phyloP scores from a whole-genome alignment of 1,140 invertebrate genomes.

The Drosophila pseudoobscura region DNA sequence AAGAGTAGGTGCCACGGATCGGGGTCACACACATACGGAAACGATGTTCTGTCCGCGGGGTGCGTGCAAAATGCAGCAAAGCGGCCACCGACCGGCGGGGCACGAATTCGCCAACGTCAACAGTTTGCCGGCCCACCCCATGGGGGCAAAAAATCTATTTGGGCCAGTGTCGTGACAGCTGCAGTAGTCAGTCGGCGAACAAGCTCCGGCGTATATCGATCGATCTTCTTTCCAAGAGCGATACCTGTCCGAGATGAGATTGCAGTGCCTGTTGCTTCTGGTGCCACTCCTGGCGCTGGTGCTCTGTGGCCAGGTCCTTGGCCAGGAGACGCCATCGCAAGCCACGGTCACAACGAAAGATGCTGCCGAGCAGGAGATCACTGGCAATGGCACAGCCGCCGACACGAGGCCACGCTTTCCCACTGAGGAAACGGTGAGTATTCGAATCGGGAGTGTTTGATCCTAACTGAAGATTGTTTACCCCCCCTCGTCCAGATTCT shows the following conservation, averaged over 20 bases:
- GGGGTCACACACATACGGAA: slow-evolving; percentile 70
- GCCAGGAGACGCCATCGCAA: slow-evolving; percentile 24
- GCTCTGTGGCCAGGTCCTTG: slow-evolving; percentile 20
- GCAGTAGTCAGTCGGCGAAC: slow-evolving; percentile 56
- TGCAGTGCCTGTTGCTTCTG: slow-evolving; percentile 40
- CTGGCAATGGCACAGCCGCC: not conserved
- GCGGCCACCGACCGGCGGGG: slow-evolving; percentile 34
- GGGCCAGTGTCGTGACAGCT: slow-evolving; percentile 34
- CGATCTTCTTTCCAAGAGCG: slow-evolving; percentile 10
- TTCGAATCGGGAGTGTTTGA: not conserved
- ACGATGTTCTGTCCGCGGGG: not conserved
- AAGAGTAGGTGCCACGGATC: slow-evolving; percentile 14
- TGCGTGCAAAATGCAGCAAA: slow-evolving; percentile 66
- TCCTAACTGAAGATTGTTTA: not conserved
- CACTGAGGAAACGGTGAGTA: slow-evolving; percentile 41
- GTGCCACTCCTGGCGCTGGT: slow-evolving; percentile 40
- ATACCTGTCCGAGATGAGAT: slow-evolving; percentile 42
- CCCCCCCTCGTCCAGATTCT: slow-evolving; percentile 32
- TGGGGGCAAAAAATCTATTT: slow-evolving; percentile 73
- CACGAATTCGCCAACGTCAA: slow-evolving; percentile 64
- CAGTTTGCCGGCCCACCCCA: slow-evolving; percentile 32
- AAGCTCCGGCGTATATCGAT: slow-evolving; percentile 56
- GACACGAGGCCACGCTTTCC: slow-evolving; percentile 16
- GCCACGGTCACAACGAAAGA: slow-evolving; percentile 7
- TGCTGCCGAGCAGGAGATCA: not conserved